A percentile compares a stretch with the other conserved stretches of the same genome.
phyloP scores from a whole-genome alignment of 2,797 vertebrate genomes.

The Bucorvus abyssinicus region DNA sequence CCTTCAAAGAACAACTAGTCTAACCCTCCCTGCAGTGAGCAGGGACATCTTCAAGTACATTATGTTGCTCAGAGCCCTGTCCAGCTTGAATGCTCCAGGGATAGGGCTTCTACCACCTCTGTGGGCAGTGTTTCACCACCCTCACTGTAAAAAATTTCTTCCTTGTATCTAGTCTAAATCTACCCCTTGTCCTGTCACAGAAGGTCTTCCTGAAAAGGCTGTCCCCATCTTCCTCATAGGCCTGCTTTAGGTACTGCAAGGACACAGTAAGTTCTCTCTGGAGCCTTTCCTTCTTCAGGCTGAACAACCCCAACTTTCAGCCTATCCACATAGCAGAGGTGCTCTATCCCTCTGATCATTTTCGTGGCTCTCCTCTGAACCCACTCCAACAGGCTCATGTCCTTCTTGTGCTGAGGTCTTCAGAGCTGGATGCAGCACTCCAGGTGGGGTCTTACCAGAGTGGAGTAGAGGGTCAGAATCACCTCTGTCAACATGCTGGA shows the following conservation, averaged over 20 bases:
- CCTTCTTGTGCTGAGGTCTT: too few species aligned
- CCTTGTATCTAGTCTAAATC: neutral
- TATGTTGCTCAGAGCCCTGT: neutral
- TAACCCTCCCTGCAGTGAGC: neutral
- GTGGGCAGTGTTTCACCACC: neutral
- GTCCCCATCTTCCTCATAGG: neutral
- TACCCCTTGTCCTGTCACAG: neutral
- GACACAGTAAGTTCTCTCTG: too few species aligned
- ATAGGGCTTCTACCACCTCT: accelerated
- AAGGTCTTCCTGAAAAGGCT: neutral
- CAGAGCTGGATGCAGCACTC: too few species aligned
- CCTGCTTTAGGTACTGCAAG: neutral
- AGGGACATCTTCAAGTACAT: neutral
- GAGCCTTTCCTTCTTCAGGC: too few species aligned
- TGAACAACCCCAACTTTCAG: too few species aligned
- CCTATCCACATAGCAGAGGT: too few species aligned
- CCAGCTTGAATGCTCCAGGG: neutral
- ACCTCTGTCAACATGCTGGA: too few species aligned
- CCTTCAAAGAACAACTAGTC: neutral
- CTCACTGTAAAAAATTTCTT: neutral
- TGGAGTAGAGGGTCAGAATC: too few species aligned
- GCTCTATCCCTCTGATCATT: too few species aligned
- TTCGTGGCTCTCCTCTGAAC: too few species aligned
- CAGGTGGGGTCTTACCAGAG: too few species aligned
- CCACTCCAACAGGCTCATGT: too few species aligned